Base-by-base conservation (phyloP, 2,797 vertebrate species). In the Eulemur coronatus region DNA sequence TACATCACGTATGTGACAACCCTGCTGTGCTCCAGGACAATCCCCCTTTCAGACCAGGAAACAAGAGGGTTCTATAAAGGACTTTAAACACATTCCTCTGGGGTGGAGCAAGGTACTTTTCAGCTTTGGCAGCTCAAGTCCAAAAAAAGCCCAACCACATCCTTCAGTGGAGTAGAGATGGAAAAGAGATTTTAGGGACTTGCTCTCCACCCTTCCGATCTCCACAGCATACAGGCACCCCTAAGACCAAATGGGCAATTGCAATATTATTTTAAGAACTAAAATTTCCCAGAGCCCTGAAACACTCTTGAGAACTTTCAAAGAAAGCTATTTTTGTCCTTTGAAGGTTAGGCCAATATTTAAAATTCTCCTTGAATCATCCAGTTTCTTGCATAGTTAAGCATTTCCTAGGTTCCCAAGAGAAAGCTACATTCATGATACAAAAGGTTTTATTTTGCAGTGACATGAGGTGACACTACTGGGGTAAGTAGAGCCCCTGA, bases 321-420 rank as follows among this genome's bases (percentile, higher is more conserved):
- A 76, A 92, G 79, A 87, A 89, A 84, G 94, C 84, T 91, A 52
- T 94, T 91, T 93, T 55, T 79, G 78, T 79, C 38, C 81, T 95
- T 84, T 81, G 86, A 96, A 35, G 89, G 75, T 82, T n/a, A 85
- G 73, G 61, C 72, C 63, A 78, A 13, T 89, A 78, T 93, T 93
- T 89, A 78, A 75, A 30, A 43, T 89, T 57, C 78, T 87, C 43
- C 43, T 24, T 33, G 50, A 89, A 65, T 75, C 17, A 18, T 33
- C 76, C 57, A 20, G 24, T 55, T 63, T 70, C 91, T 89, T 43
- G 13, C 63, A 14, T 20, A 63, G 48, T 38, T 55, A 84, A 89
- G 69, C 24, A 28, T 24, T 30, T 75, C 73, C 22, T 6, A 9
- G 87, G 38, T 84, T 89, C 89, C 79, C 86, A 52, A 88, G 72